phyloP scores from a whole-genome alignment of 2,888 invertebrate genomes.

The Hartigia nigra region DNA sequence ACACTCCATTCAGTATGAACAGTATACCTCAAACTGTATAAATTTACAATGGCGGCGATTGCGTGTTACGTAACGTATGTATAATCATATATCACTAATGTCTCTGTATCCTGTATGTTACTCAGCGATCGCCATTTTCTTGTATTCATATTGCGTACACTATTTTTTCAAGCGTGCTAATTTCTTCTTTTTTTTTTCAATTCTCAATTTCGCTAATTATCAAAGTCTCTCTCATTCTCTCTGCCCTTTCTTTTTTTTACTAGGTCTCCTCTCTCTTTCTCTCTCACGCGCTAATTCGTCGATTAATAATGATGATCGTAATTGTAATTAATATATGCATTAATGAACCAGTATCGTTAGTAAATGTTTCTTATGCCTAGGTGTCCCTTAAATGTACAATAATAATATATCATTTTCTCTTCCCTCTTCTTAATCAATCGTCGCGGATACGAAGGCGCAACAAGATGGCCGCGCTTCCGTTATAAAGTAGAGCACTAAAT shows the following conservation, averaged over 20 bases:
- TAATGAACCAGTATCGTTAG: slow-evolving; percentile 38
- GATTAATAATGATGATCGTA: slow-evolving; percentile 19
- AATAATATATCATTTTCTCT: slow-evolving; percentile 31
- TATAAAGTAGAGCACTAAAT: slow-evolving; percentile 5
- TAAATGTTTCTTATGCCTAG: slow-evolving; percentile 33
- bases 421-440: slow-evolving; percentile 5
- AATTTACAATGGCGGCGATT: background rate
- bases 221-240: background rate
- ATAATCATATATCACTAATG: slow-evolving; percentile 13
- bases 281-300: background rate
- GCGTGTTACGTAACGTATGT: slow-evolving; percentile 1
- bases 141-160: background rate
- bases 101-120: background rate
- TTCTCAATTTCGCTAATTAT: background rate
- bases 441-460: slow-evolving; percentile 4
- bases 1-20: background rate
- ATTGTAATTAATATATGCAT: slow-evolving; percentile 32
- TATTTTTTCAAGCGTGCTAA: background rate
- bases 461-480: background rate
- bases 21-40: background rate
- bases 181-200: background rate
- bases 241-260: background rate
- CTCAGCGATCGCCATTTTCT: slow-evolving; percentile 7
- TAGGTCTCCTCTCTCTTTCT: background rate
- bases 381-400: slow-evolving; percentile 31